A percentile compares a stretch with the other conserved stretches of the same genome.
Conservation (phyloP, 2,888 invertebrate species). For the Crioceris asparagi region DNA sequence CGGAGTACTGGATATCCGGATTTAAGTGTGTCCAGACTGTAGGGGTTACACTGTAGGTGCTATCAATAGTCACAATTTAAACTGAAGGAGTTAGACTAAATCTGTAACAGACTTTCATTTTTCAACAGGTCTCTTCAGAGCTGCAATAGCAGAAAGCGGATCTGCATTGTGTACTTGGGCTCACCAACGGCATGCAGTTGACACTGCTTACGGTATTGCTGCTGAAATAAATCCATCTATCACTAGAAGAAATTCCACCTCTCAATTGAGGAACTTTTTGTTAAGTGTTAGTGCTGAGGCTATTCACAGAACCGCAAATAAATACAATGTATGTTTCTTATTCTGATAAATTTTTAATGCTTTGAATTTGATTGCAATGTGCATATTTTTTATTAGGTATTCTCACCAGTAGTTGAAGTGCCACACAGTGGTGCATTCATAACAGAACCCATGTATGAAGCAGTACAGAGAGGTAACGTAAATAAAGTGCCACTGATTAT, state of each 20-base stretch:
- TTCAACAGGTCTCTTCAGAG: slow-evolving; percentile 17
- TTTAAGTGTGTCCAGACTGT: too few species aligned
- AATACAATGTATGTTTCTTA: slow-evolving; percentile 2
- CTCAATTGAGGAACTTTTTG: slow-evolving; percentile 14
- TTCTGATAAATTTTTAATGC: not conserved
- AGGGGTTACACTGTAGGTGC: too few species aligned
- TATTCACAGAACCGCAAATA: slow-evolving; percentile 3
- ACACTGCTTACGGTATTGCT: slow-evolving; percentile 23
- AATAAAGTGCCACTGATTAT: slow-evolving; percentile 18
- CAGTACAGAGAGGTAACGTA: slow-evolving; percentile 10
- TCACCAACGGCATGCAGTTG: slow-evolving; percentile 19
- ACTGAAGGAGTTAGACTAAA: too few species aligned
- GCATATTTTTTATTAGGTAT: slow-evolving; percentile 13
- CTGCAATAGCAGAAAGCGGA: slow-evolving; percentile 22
- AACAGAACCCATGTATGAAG: slow-evolving; percentile 12
- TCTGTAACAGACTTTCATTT: not conserved
- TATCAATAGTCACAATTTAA: too few species aligned
- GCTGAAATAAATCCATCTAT: slow-evolving; percentile 14
- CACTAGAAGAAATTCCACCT: slow-evolving; percentile 9
- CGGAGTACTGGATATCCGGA: too few species aligned
- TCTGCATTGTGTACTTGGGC: slow-evolving; percentile 22
- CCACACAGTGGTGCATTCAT: slow-evolving; percentile 14
- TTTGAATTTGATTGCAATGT: too few species aligned
- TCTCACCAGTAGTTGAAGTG: slow-evolving; percentile 16
- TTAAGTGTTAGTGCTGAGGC: too few species aligned